Percentiles rank a stretch among this genome's conserved stretches.
These are phyloP conservation scores for Myripristis murdjan DNA, from an alignment of 2,797 vertebrate species.

Conservation along the genomic window DNA sequence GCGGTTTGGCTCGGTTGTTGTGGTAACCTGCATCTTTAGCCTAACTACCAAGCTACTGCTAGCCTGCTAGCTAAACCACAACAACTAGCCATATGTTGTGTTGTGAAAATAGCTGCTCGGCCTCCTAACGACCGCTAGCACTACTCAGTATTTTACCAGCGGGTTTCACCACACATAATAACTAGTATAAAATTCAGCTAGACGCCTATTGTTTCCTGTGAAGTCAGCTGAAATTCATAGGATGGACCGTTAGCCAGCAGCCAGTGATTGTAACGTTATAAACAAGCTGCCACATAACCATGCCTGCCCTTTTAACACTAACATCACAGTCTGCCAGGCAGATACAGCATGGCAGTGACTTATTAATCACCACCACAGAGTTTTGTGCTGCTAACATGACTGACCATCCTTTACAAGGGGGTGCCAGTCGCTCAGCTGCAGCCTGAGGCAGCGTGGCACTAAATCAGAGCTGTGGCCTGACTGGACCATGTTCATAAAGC, in stretches of 20 bases:
- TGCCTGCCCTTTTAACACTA: neutral
- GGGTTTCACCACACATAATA: neutral
- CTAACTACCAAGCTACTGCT: slow-evolving; percentile 56
- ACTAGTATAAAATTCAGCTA: neutral
- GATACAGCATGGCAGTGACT: neutral
- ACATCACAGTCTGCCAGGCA: neutral
- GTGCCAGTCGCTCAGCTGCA: neutral
- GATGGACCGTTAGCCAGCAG: slow-evolving; percentile 26
- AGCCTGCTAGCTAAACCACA: slow-evolving; percentile 66
- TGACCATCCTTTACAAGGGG: neutral
- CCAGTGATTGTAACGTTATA: neutral
- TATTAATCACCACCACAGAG: neutral
- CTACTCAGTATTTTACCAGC: neutral
- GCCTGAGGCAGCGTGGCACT: neutral
- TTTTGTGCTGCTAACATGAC: neutral
- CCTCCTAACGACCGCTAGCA: neutral
- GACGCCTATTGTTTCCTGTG: neutral
- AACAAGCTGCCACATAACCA: neutral
- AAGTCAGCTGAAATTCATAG: slow-evolving; percentile 16
- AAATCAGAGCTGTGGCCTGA: neutral
- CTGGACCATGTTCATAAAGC: neutral
- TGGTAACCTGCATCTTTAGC: slow-evolving; percentile 43
- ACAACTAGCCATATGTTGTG: slow-evolving; percentile 45
- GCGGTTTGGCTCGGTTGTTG: slow-evolving; percentile 42
- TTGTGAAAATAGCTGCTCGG: no score